Percentiles rank a stretch among this genome's conserved stretches.
phyloP scores from a whole-genome alignment of 2,888 invertebrate genomes.

The Epirrhoe alternata region DNA sequence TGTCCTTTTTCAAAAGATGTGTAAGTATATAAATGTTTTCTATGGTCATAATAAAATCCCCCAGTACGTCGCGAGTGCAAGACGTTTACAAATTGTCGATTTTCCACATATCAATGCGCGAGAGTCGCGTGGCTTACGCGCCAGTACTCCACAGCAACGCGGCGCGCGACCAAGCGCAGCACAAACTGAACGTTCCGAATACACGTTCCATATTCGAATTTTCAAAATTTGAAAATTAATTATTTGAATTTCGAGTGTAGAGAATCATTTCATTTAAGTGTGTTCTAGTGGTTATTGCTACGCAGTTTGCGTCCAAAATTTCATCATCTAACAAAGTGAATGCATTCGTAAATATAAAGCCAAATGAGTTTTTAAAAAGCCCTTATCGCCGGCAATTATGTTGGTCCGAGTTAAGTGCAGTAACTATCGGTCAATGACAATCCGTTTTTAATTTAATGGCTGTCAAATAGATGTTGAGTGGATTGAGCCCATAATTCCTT shows the following conservation, averaged over 20 bases:
- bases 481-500: conserved; percentile 48
- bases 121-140: conserved; percentile 63
- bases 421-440: conserved; percentile 65
- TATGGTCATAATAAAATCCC: conserved; percentile 28
- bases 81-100: conserved; percentile 60
- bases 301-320: conserved; percentile 42
- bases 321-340: conserved; percentile 50
- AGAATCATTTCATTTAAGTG: conserved; percentile 30
- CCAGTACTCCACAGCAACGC: conserved; percentile 74
- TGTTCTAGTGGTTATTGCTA: conserved; percentile 31
- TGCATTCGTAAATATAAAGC: conserved; percentile 52
- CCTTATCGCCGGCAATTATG: conserved; percentile 66
- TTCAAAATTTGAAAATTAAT: conserved; percentile 23
- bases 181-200: conserved; percentile 57
- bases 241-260: conserved; percentile 8
- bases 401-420: conserved; percentile 65
- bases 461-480: conserved; percentile 63
- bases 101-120: conserved; percentile 75
- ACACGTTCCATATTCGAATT: conserved; percentile 39
- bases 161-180: conserved; percentile 68
- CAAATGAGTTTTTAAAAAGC: conserved; percentile 70
- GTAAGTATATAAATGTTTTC: not conserved
- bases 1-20: too few relatives aligned
- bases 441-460: conserved; percentile 74
- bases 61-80: conserved; percentile 51